Evolutionary conservation across 2,888 invertebrate genomes (phyloP), one percentile per base, ranked within the genome.

Genomic region (Tetranychus piercei): DNA sequence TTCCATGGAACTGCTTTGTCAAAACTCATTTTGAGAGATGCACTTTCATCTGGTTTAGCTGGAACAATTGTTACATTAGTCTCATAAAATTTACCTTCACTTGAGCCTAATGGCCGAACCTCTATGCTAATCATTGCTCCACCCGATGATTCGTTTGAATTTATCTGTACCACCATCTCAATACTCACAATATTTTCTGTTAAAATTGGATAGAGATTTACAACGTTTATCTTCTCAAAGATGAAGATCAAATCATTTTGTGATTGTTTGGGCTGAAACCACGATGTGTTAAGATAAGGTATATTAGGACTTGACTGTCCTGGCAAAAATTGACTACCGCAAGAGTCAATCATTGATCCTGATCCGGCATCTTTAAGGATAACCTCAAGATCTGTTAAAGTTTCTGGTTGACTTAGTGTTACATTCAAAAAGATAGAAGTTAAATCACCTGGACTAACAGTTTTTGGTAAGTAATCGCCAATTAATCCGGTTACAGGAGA

Each of bases 391-490:
- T 55, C 55, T 15, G 55, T 55, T 55, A 55, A 3, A 55, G 55
- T 55, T 15, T 15, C 55, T 15, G 55, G 9, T 55, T 9, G 15
- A 55, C 55, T 15, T 15, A 55, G 9, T 2, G 55, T 55, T 9
- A 55, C 74, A 74, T 66, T 72, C 65, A 6, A 64, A 64, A 73
- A 65, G 73, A 45, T 20, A 6, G 22, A 22, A 22, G 44, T n/a
- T 23, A 20, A 11, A 18, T 18, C 69, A 66, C 20, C 20, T 11
- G 69, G 20, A 69, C 22, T 69, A 11, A 20, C 20, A 69, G 11
- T 20, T 9, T 11, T 20, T 11, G 34, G 34, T 23, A 22, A 20
- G 22, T 69, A 20, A 23, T 69, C 69, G 8, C 22, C 69, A 23
- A 7, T n/a, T 22, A 20, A 6, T 69, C 20, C 69, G 7, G 69